Conservation (phyloP, 1,140 invertebrate species). For the Pentalonia nigronervosa region DNA sequence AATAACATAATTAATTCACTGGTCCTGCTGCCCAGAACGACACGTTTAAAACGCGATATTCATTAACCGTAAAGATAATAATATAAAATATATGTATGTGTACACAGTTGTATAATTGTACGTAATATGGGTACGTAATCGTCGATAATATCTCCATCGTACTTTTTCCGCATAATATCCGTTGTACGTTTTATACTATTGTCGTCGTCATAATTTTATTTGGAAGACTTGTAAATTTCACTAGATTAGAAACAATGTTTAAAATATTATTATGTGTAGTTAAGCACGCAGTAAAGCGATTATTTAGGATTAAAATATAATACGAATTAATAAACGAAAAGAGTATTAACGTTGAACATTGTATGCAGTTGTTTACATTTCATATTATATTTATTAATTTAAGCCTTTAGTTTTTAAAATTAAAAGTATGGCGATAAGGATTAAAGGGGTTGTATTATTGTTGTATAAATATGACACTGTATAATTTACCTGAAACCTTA, state of each 20-base stretch:
- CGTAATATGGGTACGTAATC: background rate
- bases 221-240: background rate
- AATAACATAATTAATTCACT: slow-evolving; percentile 12
- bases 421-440: background rate
- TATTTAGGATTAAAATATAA: slow-evolving; percentile 33
- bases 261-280: background rate
- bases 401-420: background rate
- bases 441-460: background rate
- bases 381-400: background rate
- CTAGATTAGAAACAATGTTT: background rate
- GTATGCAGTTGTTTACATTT: background rate
- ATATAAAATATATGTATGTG: background rate
- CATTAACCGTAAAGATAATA: background rate
- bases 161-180: background rate
- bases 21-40: background rate
- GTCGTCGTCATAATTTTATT: background rate
- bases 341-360: background rate
- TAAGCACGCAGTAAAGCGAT: background rate
- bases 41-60: background rate
- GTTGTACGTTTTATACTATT: background rate
- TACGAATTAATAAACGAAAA: slow-evolving; percentile 10
- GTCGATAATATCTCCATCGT: background rate
- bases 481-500: background rate
- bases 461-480: background rate
- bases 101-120: too few relatives aligned